Evolutionary conservation across 92 coral and sea anemone species (phyloP).

Genomic region (Plumapathes pennacea): DNA sequence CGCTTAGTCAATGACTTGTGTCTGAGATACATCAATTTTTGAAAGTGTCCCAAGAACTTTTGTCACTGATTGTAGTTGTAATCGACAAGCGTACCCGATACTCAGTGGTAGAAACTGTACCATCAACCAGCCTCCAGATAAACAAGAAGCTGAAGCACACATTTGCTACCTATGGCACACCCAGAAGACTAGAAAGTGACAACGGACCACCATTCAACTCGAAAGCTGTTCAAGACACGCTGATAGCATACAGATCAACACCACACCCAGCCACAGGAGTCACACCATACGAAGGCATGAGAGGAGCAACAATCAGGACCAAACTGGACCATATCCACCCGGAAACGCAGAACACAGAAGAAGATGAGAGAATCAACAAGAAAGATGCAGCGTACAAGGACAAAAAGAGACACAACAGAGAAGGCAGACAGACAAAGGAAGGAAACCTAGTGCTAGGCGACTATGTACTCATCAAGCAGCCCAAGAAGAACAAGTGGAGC

Average conservation of each 20-base stretch:
- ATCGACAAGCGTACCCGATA: conserved; percentile 60
- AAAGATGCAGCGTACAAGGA: conserved; percentile 59
- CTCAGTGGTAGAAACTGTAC: conserved; percentile 45
- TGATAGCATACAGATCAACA: conserved; percentile 56
- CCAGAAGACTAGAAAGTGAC: conserved; percentile 48
- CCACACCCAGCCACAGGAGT: conserved; percentile 66
- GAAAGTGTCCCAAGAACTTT: no score
- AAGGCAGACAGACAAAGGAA: conserved; percentile 52
- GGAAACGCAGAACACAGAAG: conserved; percentile 11
- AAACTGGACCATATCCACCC: conserved; percentile 48
- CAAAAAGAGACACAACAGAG: conserved; percentile 48
- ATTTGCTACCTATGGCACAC: conserved; percentile 54
- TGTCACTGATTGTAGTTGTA: no score
- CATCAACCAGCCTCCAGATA: conserved; percentile 24
- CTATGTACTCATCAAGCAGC: conserved; percentile 58
- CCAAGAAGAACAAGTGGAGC: conserved; percentile 54
- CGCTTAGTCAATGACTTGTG: no score
- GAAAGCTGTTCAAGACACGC: conserved; percentile 58
- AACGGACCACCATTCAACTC: conserved; percentile 69
- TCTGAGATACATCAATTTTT: no score
- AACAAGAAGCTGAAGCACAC: conserved; percentile 45
- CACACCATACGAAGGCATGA: conserved; percentile 55
- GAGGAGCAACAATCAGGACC: conserved; percentile 40
- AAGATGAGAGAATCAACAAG: conserved; percentile 36
- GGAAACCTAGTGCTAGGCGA: conserved; percentile 49